Evolutionary conservation across 2,888 invertebrate species (phyloP).

Genomic region (Archaeoteleia sp.): DNA sequence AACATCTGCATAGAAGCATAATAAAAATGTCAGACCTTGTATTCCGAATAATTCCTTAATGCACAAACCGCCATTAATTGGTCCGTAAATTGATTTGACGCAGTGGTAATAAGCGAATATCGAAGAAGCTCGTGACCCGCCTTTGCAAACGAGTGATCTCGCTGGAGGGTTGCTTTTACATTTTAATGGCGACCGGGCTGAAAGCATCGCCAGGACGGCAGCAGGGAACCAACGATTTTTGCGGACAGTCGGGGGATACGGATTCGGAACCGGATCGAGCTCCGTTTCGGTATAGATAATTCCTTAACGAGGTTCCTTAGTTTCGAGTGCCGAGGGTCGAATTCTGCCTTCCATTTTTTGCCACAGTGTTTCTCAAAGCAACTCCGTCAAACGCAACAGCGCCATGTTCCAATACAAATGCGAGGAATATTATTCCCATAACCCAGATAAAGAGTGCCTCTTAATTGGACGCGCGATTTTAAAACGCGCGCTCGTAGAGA

Average conservation of each 20-base stretch:
- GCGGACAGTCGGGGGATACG: conserved; percentile 24
- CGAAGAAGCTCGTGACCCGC: conserved; percentile 48
- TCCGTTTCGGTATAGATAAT: conserved; percentile 33
- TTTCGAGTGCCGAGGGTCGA: conserved; percentile 26
- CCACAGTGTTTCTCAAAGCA: conserved; percentile 8
- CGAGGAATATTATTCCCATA: too few species aligned
- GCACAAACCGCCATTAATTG: conserved; percentile 38
- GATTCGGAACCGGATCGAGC: conserved; percentile 28
- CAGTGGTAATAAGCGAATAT: conserved; percentile 26
- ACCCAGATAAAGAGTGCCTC: too few species aligned
- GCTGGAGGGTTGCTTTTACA: conserved; percentile 47
- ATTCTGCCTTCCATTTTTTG: conserved; percentile 2
- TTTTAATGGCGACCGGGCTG: conserved; percentile 41
- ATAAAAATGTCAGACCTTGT: conserved; percentile 5
- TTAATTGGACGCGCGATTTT: too few species aligned
- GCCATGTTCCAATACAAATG: too few species aligned
- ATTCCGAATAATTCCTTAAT: conserved; percentile 33
- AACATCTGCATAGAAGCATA: too few species aligned
- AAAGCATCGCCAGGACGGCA: conserved; percentile 10
- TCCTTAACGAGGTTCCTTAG: conserved; percentile 40
- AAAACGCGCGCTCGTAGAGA: too few species aligned
- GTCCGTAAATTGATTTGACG: conserved; percentile 46
- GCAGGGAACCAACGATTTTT: conserved; percentile 27
- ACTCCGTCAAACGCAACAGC: too few species aligned
- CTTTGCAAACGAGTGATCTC: conserved; percentile 32